Base-by-base conservation (phyloP, 2,797 vertebrate genomes). In the Poecilia gillii region DNA sequence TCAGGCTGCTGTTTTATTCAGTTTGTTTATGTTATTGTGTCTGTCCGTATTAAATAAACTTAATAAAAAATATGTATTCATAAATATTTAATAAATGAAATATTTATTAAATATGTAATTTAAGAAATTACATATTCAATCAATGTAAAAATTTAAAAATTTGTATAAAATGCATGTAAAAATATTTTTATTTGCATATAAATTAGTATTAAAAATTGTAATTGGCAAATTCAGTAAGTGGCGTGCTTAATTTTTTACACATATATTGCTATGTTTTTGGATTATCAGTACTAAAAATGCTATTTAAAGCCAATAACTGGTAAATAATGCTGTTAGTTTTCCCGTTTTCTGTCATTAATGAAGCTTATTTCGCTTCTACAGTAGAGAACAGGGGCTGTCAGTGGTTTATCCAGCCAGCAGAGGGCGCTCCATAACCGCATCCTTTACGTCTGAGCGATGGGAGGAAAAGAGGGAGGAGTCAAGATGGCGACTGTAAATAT, bases 401-500 rank as follows among this genome's bases (percentile, higher is more conserved):
- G 0, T 71, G 11, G 0, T 3, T 20, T 4, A 36, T 0, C 62
- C 18, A n/a, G 13, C 77, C 82, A 11, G 0, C 43, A 89, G 91
- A 62, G 82, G 86, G 90, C 90, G 83, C 73, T 39, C 14, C 57
- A 25, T 4, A 25, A 31, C 39, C 6, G 31, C 6, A 64, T 39
- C 55, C 8, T 46, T 13, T 20, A 9, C 8, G 64, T 82, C 55
- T 83, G 5, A 20, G 8, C 8, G 75, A 1, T 13, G 23, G 75
- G 64, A 0, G 3, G 68, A 68, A 45, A 11, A 80, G 1, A n/a
- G 23, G 75, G 70, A 0, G 2, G 71, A 72, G 53, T 39, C 85
- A 93, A 89, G 51, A 96, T 96, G 95, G 92, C 91, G 85, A 11
- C 82, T 1, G 1, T 57, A 1, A 2, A 16, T 3, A 11, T 73